Percentiles rank a stretch among this genome's conserved stretches.
Evolutionary conservation across 2,797 vertebrate species (phyloP).

Genomic region (Geotrypetes seraphini): DNA sequence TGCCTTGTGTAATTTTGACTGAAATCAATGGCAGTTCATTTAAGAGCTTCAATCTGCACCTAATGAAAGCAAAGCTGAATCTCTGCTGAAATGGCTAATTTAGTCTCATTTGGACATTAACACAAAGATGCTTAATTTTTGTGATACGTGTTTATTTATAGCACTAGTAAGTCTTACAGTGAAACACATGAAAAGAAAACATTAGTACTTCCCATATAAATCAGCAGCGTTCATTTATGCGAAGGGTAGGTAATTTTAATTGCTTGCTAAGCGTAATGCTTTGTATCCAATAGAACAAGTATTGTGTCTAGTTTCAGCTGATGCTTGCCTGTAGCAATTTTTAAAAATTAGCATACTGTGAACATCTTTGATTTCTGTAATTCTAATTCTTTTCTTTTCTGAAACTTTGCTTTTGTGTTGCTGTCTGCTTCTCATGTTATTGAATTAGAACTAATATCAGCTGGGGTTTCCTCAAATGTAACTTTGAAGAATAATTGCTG

Average conservation of each 20-base stretch:
- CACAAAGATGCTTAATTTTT: not conserved
- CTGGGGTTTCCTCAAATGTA: no score
- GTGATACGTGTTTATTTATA: not conserved
- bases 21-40: fast-evolving
- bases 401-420: no score
- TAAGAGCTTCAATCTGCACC: not conserved
- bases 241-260: not conserved
- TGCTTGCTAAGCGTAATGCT: no score
- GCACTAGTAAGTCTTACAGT: fast-evolving
- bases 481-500: no score
- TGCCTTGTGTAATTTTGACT: not conserved
- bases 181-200: not conserved
- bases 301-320: no score
- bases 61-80: not conserved
- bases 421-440: no score
- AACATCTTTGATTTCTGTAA: not conserved
- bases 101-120: not conserved
- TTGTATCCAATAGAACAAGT: no score
- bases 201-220: not conserved
- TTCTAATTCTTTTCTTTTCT: not conserved
- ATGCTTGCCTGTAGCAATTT: fast-evolving
- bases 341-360: not conserved
- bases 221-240: not conserved
- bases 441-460: no score
- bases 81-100: not conserved